Base-by-base conservation (phyloP, 2,888 invertebrate genomes). In the Mechanitis messenoides region DNA sequence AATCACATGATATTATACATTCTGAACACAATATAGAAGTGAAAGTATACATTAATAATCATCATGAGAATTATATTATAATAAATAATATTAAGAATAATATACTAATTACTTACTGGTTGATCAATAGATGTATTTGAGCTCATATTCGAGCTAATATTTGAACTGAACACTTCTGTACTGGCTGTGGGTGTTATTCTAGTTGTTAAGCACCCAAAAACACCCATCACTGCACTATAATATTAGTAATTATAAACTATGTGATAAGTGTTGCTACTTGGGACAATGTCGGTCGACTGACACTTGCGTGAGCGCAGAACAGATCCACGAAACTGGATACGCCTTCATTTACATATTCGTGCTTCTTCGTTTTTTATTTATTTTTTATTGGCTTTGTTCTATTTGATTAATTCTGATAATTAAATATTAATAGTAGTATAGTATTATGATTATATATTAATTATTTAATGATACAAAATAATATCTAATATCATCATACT, bases 81-180 rank as follows among this genome's bases (percentile, higher is more conserved):
- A 31, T 50, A 31, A 31, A 2, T 50, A 42, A 20, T 31, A 45
- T 47, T 38, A 38, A 38, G 38, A 38, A 38, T 6, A 38, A 20
- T 20, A 20, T 20, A 20, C 20, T 20, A 20, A 20, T 20, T 60
- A 68, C 72, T 67, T 68, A 86, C 86, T 77, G 73, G 71, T 59
- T 75, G 77, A 64, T 79, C 77, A 56, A 86, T 71, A 38, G 81
- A 78, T 2, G 76, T 75, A 58, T 79, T 76, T 0, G 87, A 87
- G 9, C 77, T 74, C 67, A 76, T 72, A 35, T 75, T 76, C 0
- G 87, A 87, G 9, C 77, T 74, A 67, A 76, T 72, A 35, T 75
- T 81, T 7, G 83, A 79, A 0, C 83, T 75, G 63, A 89, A 84
- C 54, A 87, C 86, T 65, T 87, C 87, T 0, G 83, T 85, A 63